These are phyloP conservation scores for Mobula birostris DNA, from an alignment of 2,113 vertebrate genomes.

Conservation along the genomic window DNA sequence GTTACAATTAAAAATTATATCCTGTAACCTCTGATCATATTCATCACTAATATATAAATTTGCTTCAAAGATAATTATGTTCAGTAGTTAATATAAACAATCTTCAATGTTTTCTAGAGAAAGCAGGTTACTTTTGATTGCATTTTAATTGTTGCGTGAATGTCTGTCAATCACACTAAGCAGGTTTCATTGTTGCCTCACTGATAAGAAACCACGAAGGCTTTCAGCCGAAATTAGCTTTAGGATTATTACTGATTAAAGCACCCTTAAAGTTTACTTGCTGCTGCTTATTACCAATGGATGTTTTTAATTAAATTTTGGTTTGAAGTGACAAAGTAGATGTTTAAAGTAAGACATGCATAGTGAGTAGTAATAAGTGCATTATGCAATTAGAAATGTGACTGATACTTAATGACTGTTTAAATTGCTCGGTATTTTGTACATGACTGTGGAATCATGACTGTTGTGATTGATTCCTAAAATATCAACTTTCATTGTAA, in stretches of 20 bases:
- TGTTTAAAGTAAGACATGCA: neutral
- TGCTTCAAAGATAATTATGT: neutral
- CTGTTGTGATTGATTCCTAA: neutral
- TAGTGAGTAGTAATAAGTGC: neutral
- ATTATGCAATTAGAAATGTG: neutral
- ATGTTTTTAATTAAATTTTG: neutral
- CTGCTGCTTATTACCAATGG: neutral
- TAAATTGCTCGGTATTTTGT: conserved; percentile 16
- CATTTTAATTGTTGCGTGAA: neutral
- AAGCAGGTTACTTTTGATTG: neutral
- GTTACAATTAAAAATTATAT: neutral
- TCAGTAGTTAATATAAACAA: neutral
- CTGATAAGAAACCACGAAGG: neutral
- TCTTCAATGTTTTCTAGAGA: neutral
- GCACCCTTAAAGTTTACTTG: neutral
- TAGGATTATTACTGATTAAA: neutral
- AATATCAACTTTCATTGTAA: neutral
- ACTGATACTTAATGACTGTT: conserved; percentile 10
- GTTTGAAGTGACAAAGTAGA: neutral
- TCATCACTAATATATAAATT: neutral
- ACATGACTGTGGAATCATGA: neutral
- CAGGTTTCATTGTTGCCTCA: neutral
- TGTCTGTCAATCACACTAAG: neutral
- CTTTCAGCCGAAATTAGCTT: neutral
- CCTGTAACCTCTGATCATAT: neutral